phyloP scores from a whole-genome alignment of 2,797 vertebrate species.

The Alouatta caraya region DNA sequence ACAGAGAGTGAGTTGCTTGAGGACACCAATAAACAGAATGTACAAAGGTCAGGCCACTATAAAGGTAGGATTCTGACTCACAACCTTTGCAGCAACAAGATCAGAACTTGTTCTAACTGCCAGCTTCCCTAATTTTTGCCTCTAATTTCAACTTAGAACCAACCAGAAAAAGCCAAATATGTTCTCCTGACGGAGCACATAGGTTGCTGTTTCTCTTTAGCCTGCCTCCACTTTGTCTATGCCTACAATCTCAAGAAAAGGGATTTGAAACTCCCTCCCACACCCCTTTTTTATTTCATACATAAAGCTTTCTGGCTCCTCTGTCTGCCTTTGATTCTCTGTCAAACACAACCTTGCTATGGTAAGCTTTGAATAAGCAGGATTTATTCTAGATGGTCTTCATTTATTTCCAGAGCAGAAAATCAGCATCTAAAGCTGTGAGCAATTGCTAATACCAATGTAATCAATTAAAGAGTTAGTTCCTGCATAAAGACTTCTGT shows the following conservation, averaged over 20 bases:
- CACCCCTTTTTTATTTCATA: neutral
- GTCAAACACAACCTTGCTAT: neutral
- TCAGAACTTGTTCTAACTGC: neutral
- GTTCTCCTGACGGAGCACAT: neutral
- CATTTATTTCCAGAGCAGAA: neutral
- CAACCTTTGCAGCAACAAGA: neutral
- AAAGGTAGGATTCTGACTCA: neutral
- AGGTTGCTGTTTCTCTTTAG: neutral
- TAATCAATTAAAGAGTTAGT: neutral
- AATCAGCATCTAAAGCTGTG: neutral
- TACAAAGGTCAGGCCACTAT: neutral
- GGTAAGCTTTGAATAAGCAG: neutral
- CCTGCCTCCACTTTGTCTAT: rapidly evolving
- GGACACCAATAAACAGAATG: no score
- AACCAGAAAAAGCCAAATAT: neutral
- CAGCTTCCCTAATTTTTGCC: neutral
- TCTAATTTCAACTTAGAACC: neutral
- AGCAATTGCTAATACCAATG: neutral
- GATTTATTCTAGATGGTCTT: neutral
- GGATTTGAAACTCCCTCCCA: neutral
- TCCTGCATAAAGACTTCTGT: neutral
- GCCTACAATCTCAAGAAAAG: neutral
- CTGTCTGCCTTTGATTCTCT: neutral
- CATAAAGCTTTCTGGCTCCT: neutral
- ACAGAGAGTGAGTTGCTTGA: neutral